Evolutionary conservation across 2,888 invertebrate genomes (phyloP), one percentile per base, ranked within the genome.

Genomic region (Corbicula japonica): DNA sequence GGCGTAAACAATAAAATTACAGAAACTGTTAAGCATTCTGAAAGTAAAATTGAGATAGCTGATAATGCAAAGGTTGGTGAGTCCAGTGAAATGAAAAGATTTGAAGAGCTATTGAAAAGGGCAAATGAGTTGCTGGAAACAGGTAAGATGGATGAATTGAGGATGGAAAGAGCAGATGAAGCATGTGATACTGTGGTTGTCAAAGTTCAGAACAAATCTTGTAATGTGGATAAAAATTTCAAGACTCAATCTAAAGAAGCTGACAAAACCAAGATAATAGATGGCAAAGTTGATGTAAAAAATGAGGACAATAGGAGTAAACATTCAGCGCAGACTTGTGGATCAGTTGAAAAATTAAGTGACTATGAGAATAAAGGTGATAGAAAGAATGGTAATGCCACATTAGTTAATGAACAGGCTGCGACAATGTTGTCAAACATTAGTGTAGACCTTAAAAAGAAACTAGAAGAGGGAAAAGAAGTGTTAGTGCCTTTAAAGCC

Each of bases 131-230:
- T 63, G 32, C 32, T 63, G 28, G 21, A 32, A 48, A 28, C 58
- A 5, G 38, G 35, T 61, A 5, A 38, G 12, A 28, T 41, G 1
- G 8, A 58, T 58, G 56, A 69, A 54, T 52, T 38, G 48, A 50
- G 15, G 23, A 41, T 41, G 35, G 28, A 41, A 30, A 68, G 68
- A 56, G 44, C 44, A 1, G 68, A 68, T 54, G 68, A 68, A 41
- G 15, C 56, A 8, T 28, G 5, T 8, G 60, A 35, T 21, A 21
- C 23, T 6, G n/a, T n/a, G 6, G 26, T 8, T 23, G 30, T 18
- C 28, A 54, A 54, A 41, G 41, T 15, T 12, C 41, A 41, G 41
- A 12, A 12, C 10, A 41, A 41, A 18, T 12, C 10, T 41, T 41
- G 41, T 41, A 41, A 41, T 41, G 41, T 41, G 10, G 41, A 41